Base-by-base conservation (phyloP, 2,888 invertebrate species). In the Steinernema carpocapsae region DNA sequence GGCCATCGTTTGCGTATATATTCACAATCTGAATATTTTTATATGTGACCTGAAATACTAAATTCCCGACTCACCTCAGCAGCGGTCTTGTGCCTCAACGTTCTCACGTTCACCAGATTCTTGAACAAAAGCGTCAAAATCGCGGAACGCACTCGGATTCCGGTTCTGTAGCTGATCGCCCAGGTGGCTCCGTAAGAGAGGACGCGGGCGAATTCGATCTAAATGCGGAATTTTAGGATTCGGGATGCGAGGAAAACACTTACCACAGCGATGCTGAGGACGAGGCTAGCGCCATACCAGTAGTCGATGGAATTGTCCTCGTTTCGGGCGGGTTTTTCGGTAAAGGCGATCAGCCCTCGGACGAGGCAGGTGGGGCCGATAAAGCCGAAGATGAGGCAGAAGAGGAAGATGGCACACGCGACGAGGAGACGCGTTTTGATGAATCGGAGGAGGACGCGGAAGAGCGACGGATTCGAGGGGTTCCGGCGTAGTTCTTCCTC, bases 1-100 rank as follows among this genome's bases (percentile, higher is more conserved):
- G 89, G 2, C 88, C 88, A 80, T 89, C 89, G 78, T 89, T 89
- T 37, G 88, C 88, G 72, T 88, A 88, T 56, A 89, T 83, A 77
- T 89, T 89, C 42, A 89, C 88, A 29, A 89, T 77, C 89, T 89
- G 80, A 37, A 84, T 6, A n/a, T n/a, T n/a, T n/a, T n/a, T n/a
- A n/a, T n/a, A n/a, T n/a, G n/a, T n/a, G n/a, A n/a, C n/a, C n/a
- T 26, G 12, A 71, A 37, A 46, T 64, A 2, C 22, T 19, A 6
- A 59, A 37, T 45, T 7, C 1, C 14, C 78, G 12, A 37, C 10
- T 37, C 24, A 85, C 89, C 87, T 89, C 88, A n/a, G 89, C 88
- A 3, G 88, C 85, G 22, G 88, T 86, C 77, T 88, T 88, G 76
- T 87, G 84, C 74, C 86, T 83, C 51, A 88, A 75, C 26, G 80